Conservation (phyloP, 2,888 invertebrate species). For the Zaprionus bogoriensis region DNA sequence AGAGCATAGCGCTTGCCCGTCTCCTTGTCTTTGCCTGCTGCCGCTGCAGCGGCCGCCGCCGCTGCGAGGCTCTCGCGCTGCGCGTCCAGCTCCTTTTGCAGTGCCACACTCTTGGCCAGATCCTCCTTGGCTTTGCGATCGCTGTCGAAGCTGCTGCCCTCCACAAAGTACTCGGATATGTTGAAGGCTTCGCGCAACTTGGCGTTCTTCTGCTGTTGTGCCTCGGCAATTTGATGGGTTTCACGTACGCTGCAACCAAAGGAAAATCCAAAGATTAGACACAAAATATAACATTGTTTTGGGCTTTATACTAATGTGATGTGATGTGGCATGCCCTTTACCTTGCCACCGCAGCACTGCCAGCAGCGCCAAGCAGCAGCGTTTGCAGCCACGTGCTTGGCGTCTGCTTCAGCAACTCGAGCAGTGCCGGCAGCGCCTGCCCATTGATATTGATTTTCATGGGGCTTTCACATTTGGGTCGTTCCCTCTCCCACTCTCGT, state of each 20-base stretch:
- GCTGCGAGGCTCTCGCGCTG: slow-evolving; percentile 81
- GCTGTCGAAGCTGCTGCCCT: slow-evolving; percentile 95
- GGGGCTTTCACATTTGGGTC: not conserved
- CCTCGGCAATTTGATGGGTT: slow-evolving; percentile 97
- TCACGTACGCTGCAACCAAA: slow-evolving; percentile 90
- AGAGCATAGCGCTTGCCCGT: slow-evolving; percentile 87
- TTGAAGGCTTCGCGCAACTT: slow-evolving; percentile 96
- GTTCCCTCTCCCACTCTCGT: not conserved
- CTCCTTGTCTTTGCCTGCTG: slow-evolving; percentile 77
- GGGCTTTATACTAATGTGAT: no score
- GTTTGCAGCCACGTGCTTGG: slow-evolving; percentile 60
- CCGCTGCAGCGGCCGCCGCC: slow-evolving; percentile 62
- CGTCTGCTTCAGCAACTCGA: slow-evolving; percentile 66
- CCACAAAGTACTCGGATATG: slow-evolving; percentile 95
- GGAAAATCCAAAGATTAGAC: not conserved
- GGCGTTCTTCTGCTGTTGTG: slow-evolving; percentile 97
- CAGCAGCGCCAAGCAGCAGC: slow-evolving; percentile 57
- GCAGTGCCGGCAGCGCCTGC: slow-evolving; percentile 57
- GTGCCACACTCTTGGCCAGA: slow-evolving; percentile 83
- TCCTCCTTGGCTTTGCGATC: slow-evolving; percentile 86
- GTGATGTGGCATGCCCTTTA: slow-evolving; percentile 29
- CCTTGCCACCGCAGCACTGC: slow-evolving; percentile 57
- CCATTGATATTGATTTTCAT: slow-evolving; percentile 38
- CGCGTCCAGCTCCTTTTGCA: slow-evolving; percentile 83
- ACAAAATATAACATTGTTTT: no score